Base-by-base conservation (phyloP, 1,140 invertebrate genomes). In the Teleopsis dalmanni region DNA sequence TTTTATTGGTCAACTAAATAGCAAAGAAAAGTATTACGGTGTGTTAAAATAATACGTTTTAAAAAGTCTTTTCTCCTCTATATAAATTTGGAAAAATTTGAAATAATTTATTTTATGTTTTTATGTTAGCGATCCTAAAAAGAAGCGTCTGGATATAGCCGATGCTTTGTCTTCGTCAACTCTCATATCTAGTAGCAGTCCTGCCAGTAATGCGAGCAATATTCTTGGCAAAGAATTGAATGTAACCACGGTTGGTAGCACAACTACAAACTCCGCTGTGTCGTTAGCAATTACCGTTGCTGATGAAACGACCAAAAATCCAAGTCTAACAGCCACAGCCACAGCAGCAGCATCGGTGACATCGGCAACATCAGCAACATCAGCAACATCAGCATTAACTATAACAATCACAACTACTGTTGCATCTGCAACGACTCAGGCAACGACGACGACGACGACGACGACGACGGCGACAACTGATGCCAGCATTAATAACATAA, bases 361-460 rank as follows among this genome's bases (percentile, higher is more conserved):
- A 27, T 45, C 63, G 36, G 54, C 54, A 29, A 48, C 60, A 16
- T 56, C 46, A 41, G 59, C 66, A 49, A 44, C 57, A 11, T 36
- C 44, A 19, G 19, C 57, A 27, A 54, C 46, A 25, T 36, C 46
- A 13, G 43, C 53, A 38, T 14, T 21, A 26, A n/a, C 49, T 34
- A 34, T 36, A 43, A 27, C 33, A 25, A 16, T 43, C 19, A 16
- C 38, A 36, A 40, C 47, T 36, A 35, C 42, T 34, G 31, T 31
- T 37, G 10, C 35, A 52, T n/a, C n/a, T 43, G 27, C 36, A 9
- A 29, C 22, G 23, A 42, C 22, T 46, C 16, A 42, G 14, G 14
- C 54, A 72, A 48, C 53, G 70, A 45, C 67, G 69, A 44, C 57
- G 70, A 5, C 73, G 72, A 35, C 70, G 73, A 53, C n/a, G n/a